A percentile compares a stretch with the other conserved stretches of the same genome.
Conservation (phyloP, 2,113 vertebrate genomes). For the Callipepla squamata region DNA sequence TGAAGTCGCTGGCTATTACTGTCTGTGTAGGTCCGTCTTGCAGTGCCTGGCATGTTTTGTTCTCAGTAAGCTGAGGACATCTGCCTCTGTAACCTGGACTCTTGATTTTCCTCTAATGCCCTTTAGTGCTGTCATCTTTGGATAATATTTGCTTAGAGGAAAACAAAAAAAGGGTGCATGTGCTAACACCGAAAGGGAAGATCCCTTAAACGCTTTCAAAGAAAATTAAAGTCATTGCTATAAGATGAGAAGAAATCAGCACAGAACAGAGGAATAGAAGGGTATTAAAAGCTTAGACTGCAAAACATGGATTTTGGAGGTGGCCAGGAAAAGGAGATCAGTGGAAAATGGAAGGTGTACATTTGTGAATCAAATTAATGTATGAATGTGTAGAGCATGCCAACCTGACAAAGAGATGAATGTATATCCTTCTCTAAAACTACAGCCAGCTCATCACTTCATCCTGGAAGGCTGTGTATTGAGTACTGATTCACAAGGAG, state of each 20-base stretch:
- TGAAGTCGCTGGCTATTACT: neutral
- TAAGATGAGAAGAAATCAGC: constrained; percentile 14
- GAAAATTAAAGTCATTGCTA: neutral
- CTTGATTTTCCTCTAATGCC: neutral
- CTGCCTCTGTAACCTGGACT: neutral
- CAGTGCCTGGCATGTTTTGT: neutral
- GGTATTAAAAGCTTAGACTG: neutral
- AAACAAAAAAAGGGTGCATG: neutral
- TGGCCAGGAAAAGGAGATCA: neutral
- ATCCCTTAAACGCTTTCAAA: neutral
- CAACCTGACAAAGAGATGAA: constrained; percentile 10
- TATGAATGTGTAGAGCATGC: neutral
- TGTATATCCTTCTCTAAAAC: constrained; percentile 29
- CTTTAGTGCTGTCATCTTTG: neutral
- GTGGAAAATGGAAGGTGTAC: neutral
- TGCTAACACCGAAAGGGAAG: neutral
- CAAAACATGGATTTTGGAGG: neutral
- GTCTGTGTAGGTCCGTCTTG: neutral
- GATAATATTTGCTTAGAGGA: constrained; percentile 46
- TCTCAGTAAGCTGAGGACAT: neutral
- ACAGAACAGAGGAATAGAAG: neutral
- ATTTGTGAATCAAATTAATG: constrained; percentile 53
- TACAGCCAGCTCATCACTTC: constrained; percentile 33
- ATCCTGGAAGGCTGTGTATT: neutral
- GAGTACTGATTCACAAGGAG: neutral